A percentile compares a stretch with the other conserved stretches of the same genome.
Evolutionary conservation across 2,113 vertebrate genomes (phyloP).

Genomic region (Octodon degus): DNA sequence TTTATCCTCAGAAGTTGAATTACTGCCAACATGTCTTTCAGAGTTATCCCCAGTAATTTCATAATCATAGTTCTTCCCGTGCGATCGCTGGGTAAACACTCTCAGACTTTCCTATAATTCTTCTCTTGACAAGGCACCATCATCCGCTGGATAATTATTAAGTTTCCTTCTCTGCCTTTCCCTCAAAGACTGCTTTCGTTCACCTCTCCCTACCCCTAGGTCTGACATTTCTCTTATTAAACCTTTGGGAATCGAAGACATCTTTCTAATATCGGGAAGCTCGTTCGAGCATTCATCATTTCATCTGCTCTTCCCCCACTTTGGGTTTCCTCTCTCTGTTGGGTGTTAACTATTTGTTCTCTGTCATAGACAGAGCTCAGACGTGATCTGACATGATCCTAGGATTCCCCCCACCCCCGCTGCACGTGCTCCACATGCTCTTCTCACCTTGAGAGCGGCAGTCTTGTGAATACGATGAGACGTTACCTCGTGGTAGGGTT

Average conservation of each 20-base stretch:
- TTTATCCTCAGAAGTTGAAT: slow-evolving; percentile 67
- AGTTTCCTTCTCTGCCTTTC: slow-evolving; percentile 33
- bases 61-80: slow-evolving; percentile 68
- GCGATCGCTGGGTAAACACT: slow-evolving; percentile 63
- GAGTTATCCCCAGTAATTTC: slow-evolving; percentile 68
- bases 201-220: not conserved
- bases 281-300: not conserved
- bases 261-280: not conserved
- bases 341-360: not conserved
- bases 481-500: not conserved
- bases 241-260: not conserved
- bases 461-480: not conserved
- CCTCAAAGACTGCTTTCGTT: not conserved
- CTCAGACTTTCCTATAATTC: slow-evolving; percentile 60
- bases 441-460: not conserved
- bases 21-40: slow-evolving; percentile 71
- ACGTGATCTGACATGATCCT: not conserved
- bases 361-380: not conserved
- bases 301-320: not conserved
- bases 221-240: slow-evolving; percentile 52
- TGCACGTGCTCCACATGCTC: fast-evolving
- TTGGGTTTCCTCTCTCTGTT: not conserved
- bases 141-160: slow-evolving; percentile 55
- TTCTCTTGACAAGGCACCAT: slow-evolving; percentile 67
- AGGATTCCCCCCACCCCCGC: fast-evolving